Conservation (phyloP, 2,888 invertebrate genomes). For the Caprella mutica region DNA sequence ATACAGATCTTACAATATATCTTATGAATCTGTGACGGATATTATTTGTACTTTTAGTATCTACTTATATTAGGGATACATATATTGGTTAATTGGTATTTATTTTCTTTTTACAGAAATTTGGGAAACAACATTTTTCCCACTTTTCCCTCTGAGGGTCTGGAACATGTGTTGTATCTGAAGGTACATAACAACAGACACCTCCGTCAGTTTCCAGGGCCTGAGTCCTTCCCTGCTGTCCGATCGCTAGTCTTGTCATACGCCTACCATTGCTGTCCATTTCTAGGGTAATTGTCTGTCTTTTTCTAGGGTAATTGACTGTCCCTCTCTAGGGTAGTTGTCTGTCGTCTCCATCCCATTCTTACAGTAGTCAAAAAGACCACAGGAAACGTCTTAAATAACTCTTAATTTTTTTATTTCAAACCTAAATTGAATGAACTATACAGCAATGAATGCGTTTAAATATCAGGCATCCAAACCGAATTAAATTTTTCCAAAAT, state of each 20-base stretch:
- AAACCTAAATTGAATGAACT: too few relatives aligned
- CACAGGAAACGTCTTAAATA: neutral
- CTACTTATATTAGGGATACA: too few relatives aligned
- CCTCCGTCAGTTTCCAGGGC: conserved; percentile 72
- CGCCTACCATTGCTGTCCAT: conserved; percentile 93
- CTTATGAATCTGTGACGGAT: neutral
- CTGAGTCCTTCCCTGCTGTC: conserved; percentile 73
- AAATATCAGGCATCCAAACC: too few relatives aligned
- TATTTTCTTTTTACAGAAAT: conserved; percentile 48
- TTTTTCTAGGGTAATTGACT: too few relatives aligned
- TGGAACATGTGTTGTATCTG: conserved; percentile 65
- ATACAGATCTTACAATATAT: neutral
- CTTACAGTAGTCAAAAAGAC: too few relatives aligned
- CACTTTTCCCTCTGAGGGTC: conserved; percentile 65
- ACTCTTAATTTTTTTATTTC: too few relatives aligned
- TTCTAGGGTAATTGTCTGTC: conserved; percentile 49
- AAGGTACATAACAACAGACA: conserved; percentile 87
- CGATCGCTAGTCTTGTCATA: conserved; percentile 76
- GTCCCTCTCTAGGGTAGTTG: too few relatives aligned
- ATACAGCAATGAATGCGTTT: too few relatives aligned
- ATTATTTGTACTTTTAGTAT: neutral
- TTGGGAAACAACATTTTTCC: conserved; percentile 81
- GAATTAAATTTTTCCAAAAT: too few relatives aligned
- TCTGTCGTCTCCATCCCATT: neutral
- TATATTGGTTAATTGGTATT: too few relatives aligned